A percentile compares a stretch with the other conserved stretches of the same genome.
These are phyloP conservation scores for Stenotaenia linearis DNA, from an alignment of 2,888 invertebrate genomes.

Conservation along the genomic window DNA sequence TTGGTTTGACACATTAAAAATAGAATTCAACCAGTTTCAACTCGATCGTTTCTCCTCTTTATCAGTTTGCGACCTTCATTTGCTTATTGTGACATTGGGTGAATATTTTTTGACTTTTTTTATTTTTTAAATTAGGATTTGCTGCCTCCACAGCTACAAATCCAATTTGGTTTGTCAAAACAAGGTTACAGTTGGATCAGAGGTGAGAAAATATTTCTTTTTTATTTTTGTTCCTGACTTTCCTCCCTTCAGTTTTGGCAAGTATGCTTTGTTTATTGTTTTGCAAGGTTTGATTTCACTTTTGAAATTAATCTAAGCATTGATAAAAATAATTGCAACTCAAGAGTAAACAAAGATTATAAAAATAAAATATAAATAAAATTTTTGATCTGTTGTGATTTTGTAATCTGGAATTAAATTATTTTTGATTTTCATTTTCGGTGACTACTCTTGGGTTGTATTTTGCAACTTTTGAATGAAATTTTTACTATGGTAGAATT, in stretches of 20 bases:
- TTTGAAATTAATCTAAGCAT: not conserved
- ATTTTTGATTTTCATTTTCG: too few species aligned
- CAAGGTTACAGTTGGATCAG: conserved; percentile 87
- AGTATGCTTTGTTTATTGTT: not conserved
- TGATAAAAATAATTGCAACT: not conserved
- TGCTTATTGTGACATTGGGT: not conserved
- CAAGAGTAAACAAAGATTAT: too few species aligned
- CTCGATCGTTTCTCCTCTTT: not conserved
- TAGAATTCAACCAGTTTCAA: not conserved
- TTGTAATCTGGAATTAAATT: too few species aligned
- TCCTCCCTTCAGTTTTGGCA: not conserved
- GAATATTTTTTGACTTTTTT: not conserved
- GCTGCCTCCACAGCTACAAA: conserved; percentile 93
- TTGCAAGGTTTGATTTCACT: not conserved
- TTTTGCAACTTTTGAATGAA: too few species aligned
- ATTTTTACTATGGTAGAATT: not conserved
- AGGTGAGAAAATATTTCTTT: conserved; percentile 53
- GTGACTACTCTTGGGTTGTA: too few species aligned
- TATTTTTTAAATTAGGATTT: conserved; percentile 64
- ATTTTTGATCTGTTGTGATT: too few species aligned
- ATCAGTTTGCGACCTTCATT: not conserved
- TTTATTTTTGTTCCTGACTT: not conserved
- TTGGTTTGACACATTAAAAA: not conserved
- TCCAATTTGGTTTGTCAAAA: conserved; percentile 99
- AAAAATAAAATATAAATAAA: too few species aligned